A percentile compares a stretch with the other conserved stretches of the same genome.
These are phyloP conservation scores for Sebastes trivittatus DNA, from an alignment of 2,797 vertebrate species.

Conservation along the genomic window DNA sequence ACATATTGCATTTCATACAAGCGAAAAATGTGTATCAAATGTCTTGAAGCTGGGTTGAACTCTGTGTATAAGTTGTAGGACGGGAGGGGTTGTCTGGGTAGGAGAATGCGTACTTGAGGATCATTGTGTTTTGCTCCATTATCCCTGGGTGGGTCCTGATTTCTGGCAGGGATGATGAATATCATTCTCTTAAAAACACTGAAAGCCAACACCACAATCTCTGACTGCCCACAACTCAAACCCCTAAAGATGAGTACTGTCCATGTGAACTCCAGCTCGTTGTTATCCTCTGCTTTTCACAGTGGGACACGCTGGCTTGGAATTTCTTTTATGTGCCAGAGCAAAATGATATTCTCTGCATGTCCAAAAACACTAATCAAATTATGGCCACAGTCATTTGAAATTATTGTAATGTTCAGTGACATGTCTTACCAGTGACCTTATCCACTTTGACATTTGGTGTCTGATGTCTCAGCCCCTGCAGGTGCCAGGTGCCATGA, in stretches of 20 bases:
- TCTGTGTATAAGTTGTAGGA: not conserved
- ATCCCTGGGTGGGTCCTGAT: constrained; percentile 60
- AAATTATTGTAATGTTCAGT: constrained; percentile 5
- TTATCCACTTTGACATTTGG: constrained; percentile 29
- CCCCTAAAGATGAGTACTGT: constrained; percentile 29
- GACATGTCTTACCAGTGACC: constrained; percentile 18
- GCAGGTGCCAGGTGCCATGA: constrained; percentile 35
- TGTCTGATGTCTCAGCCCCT: constrained; percentile 16
- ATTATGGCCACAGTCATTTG: constrained; percentile 12
- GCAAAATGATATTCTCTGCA: constrained; percentile 9
- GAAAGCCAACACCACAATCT: constrained; percentile 37
- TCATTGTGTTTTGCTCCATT: constrained; percentile 41
- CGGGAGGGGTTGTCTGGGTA: constrained; percentile 1
- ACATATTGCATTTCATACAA: constrained; percentile 42
- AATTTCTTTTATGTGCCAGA: constrained; percentile 24
- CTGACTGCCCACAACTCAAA: constrained; percentile 34
- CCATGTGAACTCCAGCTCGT: constrained; percentile 2
- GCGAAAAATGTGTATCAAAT: constrained; percentile 26
- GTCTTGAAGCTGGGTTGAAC: not conserved
- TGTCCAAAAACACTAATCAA: constrained; percentile 3
- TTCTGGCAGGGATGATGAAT: constrained; percentile 52
- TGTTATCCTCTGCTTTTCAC: constrained; percentile 16
- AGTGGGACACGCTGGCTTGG: constrained; percentile 4
- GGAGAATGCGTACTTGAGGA: not conserved
- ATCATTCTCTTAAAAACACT: constrained; percentile 53